A percentile compares a stretch with the other conserved stretches of the same genome.
phyloP scores from a whole-genome alignment of 1,140 invertebrate genomes.

The Meloidogyne hapla region DNA sequence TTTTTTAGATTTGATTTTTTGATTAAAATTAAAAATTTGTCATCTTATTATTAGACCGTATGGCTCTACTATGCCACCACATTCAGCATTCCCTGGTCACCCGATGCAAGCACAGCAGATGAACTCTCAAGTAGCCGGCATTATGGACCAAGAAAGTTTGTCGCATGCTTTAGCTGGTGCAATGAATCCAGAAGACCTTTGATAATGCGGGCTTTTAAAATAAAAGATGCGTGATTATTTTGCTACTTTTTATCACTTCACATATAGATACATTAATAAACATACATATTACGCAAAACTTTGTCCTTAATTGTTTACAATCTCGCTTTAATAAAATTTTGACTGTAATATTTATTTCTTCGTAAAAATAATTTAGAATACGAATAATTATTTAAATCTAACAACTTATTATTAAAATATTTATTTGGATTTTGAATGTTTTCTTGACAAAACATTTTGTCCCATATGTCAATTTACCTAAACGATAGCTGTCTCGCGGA shows the following conservation, averaged over 20 bases:
- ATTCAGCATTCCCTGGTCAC: neutral
- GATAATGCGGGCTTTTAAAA: slow-evolving; percentile 2
- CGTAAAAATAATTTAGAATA: too few species aligned
- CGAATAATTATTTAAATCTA: too few species aligned
- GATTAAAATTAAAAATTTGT: neutral
- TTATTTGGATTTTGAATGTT: too few species aligned
- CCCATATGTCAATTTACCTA: too few species aligned
- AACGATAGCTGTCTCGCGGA: too few species aligned
- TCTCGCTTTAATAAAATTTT: neutral
- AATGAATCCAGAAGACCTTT: slow-evolving; percentile 47
- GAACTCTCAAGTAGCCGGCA: neutral
- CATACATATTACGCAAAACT: neutral
- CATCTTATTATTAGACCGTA: slow-evolving; percentile 33
- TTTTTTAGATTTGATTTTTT: too few species aligned
- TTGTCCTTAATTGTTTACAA: neutral
- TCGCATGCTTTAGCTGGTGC: slow-evolving; percentile 41
- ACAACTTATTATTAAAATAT: too few species aligned
- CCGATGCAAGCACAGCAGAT: slow-evolving; percentile 30
- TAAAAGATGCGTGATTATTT: neutral
- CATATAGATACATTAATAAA: neutral
- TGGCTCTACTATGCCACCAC: neutral
- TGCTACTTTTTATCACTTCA: neutral
- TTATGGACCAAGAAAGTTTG: slow-evolving; percentile 40
- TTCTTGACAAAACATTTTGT: too few species aligned
- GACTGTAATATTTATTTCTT: neutral